Evolutionary conservation across 2,113 vertebrate species (phyloP), one percentile per base, ranked within the genome.

Genomic region (Brachypteracias leptosomus): DNA sequence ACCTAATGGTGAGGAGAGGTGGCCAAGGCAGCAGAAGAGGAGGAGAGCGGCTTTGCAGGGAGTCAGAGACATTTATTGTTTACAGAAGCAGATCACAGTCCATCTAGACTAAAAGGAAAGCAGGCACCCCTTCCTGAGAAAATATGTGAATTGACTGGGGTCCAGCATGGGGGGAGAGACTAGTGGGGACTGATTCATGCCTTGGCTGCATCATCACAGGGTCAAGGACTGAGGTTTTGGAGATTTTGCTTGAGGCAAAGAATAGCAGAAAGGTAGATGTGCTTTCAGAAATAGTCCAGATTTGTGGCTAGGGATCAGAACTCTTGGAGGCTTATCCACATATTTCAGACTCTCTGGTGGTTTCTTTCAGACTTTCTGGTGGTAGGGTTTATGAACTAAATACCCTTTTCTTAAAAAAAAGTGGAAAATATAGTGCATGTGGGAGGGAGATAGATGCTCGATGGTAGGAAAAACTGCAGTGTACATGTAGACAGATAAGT

Each of bases 271-370:
- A 95, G 92, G 96, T 96, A 95, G 72, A 80, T 88, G 61, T 89
- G 52, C 66, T 96, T 90, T 94, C 78, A 92, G 93, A 96, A 96
- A 95, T 78, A 96, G 88, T 72, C 83, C 62, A 87, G 86, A 84
- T 93, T 86, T 95, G 95, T 95, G 94, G 85, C 93, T 72, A 65
- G 90, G 66, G 80, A 94, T 93, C 95, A 93, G 85, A 96, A 61
- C 46, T 93, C 68, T 92, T 95, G 88, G 92, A 93, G 83, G 76
- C 89, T 94, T 91, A 66, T 21, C 62, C 74, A 66, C 83, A 72
- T 96, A 93, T 93, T 96, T 97, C 93, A 93, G 88, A 77, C 88
- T 93, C 90, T 91, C 95, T 84, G 47, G 90, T 77, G 92, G 44
- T 92, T 97, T 96, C 85, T 93, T 71, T 96, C 75, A 94, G n/a